Percentiles rank a stretch among this genome's conserved stretches.
Evolutionary conservation across 2,113 vertebrate species (phyloP).

Genomic region (Lepidothrix coronata): DNA sequence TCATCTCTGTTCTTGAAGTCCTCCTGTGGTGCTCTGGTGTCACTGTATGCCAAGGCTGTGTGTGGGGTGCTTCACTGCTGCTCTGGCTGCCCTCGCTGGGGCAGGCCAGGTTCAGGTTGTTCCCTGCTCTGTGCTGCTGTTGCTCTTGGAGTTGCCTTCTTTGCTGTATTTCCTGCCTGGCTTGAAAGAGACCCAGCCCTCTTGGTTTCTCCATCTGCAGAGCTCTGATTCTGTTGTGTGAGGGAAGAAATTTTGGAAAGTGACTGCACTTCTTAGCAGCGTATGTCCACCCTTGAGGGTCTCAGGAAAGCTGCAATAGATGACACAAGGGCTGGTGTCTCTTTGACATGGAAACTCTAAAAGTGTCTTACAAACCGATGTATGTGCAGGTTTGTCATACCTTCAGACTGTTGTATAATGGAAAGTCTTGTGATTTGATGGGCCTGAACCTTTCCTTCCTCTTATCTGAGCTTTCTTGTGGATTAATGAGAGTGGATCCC

Average conservation of each 20-base stretch:
- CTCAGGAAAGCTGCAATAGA: rapidly evolving
- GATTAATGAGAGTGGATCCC: not conserved
- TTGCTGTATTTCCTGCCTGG: not conserved
- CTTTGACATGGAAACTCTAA: not conserved
- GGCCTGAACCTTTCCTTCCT: not conserved
- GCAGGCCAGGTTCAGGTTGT: not conserved
- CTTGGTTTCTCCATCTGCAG: not conserved
- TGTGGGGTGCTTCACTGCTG: not conserved
- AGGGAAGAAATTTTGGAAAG: not conserved
- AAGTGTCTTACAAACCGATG: not conserved
- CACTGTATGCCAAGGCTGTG: rapidly evolving
- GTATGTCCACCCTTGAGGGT: rapidly evolving
- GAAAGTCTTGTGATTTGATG: not conserved
- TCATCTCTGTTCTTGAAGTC: not conserved
- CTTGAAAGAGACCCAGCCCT: not conserved
- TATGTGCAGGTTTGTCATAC: not conserved
- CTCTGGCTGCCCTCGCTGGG: not conserved
- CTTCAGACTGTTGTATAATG: not conserved
- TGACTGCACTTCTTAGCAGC: not conserved
- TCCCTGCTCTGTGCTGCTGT: rapidly evolving
- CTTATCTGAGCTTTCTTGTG: not conserved
- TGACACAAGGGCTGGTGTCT: not conserved
- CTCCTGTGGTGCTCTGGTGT: not conserved
- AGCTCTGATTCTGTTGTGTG: not conserved
- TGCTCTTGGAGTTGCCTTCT: not conserved